These are phyloP conservation scores for Sorex maritimensis DNA, from an alignment of 2,797 vertebrate species.

Conservation along the genomic window DNA sequence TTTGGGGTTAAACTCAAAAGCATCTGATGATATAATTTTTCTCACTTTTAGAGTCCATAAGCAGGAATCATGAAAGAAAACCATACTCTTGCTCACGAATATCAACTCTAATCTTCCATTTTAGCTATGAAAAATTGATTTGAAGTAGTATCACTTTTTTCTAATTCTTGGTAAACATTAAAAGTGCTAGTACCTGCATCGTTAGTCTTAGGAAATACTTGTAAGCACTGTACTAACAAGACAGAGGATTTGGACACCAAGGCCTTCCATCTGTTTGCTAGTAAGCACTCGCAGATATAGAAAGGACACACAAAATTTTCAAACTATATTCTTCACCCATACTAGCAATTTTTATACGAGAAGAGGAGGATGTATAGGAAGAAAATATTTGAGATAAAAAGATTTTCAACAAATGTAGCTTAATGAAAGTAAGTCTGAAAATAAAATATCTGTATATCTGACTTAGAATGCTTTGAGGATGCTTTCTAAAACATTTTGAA, in stretches of 20 bases:
- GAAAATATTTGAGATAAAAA: not conserved
- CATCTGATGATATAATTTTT: slow-evolving; percentile 51
- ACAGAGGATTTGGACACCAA: slow-evolving; percentile 1
- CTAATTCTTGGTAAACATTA: slow-evolving; percentile 49
- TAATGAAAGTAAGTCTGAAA: slow-evolving; percentile 28
- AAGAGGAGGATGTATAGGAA: not conserved
- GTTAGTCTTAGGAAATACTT: slow-evolving; percentile 30
- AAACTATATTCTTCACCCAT: not conserved
- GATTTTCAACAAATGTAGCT: slow-evolving; percentile 39
- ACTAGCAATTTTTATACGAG: slow-evolving; percentile 2
- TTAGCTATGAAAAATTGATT: slow-evolving; percentile 20
- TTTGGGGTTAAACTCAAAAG: slow-evolving; percentile 67
- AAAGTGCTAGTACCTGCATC: slow-evolving; percentile 26
- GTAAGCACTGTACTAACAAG: slow-evolving; percentile 55
- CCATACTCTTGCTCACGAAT: not conserved
- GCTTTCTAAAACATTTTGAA: slow-evolving; percentile 51
- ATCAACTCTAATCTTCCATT: not conserved
- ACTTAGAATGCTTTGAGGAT: not conserved
- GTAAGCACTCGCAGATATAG: not conserved
- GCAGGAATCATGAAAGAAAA: slow-evolving; percentile 61
- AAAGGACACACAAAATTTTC: slow-evolving; percentile 21
- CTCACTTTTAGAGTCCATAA: slow-evolving; percentile 67
- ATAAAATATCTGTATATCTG: slow-evolving; percentile 23
- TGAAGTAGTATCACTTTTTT: slow-evolving; percentile 33
- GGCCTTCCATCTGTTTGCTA: not conserved